phyloP scores from a whole-genome alignment of 2,113 vertebrate species.

The Forbesichthys papilliferus region DNA sequence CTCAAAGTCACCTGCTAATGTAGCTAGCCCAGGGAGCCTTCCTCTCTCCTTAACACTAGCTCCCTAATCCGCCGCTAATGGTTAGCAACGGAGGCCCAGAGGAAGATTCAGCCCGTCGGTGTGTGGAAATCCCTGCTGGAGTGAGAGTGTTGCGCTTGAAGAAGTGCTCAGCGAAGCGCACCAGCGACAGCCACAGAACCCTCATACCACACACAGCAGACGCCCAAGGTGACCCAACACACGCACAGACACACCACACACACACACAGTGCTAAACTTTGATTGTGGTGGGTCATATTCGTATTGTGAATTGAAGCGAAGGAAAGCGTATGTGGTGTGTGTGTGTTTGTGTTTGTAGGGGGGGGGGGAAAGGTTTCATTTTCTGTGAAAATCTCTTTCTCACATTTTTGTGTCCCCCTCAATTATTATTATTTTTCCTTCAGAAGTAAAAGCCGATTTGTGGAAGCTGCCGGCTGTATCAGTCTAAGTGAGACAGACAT shows the following conservation, averaged over 20 bases:
- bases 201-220: constrained; percentile 52
- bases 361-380: not conserved
- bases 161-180: constrained; percentile 78
- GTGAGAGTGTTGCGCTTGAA: constrained; percentile 75
- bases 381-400: not conserved
- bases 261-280: constrained; percentile 1
- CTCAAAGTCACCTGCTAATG: constrained; percentile 58
- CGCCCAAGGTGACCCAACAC: constrained; percentile 75
- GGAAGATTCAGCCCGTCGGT: constrained; percentile 58
- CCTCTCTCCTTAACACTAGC: constrained; percentile 47
- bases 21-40: constrained; percentile 43
- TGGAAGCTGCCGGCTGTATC: constrained; percentile 21
- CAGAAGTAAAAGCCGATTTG: constrained; percentile 29
- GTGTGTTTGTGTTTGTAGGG: not conserved
- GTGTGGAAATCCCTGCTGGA: constrained; percentile 77
- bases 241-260: constrained; percentile 16
- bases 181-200: constrained; percentile 59
- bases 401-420: not conserved
- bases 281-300: constrained; percentile 51
- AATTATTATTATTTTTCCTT: not conserved
- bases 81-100: constrained; percentile 73
- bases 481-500: constrained; percentile 18
- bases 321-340: constrained; percentile 24
- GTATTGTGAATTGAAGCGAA: constrained; percentile 18
- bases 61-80: constrained; percentile 78